Base-by-base conservation (phyloP, 1,140 invertebrate species). In the Pomacea maculata region DNA sequence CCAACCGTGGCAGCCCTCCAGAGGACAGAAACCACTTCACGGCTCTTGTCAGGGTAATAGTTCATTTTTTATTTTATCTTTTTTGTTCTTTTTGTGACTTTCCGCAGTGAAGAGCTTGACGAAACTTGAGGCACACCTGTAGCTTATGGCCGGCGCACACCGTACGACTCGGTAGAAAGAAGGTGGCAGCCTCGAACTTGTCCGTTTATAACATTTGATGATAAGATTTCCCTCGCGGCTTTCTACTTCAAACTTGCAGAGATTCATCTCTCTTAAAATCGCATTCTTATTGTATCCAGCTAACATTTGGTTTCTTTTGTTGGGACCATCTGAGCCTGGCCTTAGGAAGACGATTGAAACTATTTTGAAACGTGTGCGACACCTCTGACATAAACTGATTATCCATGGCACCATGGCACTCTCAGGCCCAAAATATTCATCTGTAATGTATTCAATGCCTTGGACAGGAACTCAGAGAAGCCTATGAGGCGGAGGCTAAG, bases 21-120 rank as follows among this genome's bases (percentile, higher is more conserved):
- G 94, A 95, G 67, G 97, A 99, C 90, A 94, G 94, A 74, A 94
- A 96, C 85, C 97, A 97, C 90, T 99, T 98, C 89, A 96, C 96
- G 17, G 93, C 94, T 85, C 93, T 99, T 34, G 96, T 98, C 55
- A 93, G 95, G 93, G 95, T 81, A 12, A 15, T 70, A 17, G 12
- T 29, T 70, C 11, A 12, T 70, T 70, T 29, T 70, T 70, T 70
- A 25, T 25, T 25, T 25, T 21, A 29, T 70, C 34, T 7, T 70
- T 70, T 12, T 21, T 70, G 11, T 12, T 70, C n/a, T 9, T 70
- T 70, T 70, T 21, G 11, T 70, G n/a, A 70, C 34, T 5, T 70
- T 70, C 1, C 34, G 5, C 4, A 15, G 11, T 70, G n/a, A 70
- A 8, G 11, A 21, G 12, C 9, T 45, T 45, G 6, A 70, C 1